Evolutionary conservation across 2,797 vertebrate genomes (phyloP).

Genomic region (Spinus pinus): DNA sequence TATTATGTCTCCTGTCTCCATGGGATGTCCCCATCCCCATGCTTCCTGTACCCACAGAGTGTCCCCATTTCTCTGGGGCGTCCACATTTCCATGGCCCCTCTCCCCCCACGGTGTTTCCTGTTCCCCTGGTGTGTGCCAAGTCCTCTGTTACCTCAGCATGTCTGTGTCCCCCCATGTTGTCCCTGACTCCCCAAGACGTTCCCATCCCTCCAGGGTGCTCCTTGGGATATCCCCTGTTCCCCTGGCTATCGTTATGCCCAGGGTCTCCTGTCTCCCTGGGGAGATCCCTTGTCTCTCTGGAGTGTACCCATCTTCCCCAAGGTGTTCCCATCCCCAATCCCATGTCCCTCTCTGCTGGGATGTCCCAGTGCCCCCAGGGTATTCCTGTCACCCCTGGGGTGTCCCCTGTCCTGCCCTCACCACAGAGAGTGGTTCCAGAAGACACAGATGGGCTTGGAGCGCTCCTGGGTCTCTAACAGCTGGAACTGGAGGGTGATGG

Average conservation of each 20-base stretch:
- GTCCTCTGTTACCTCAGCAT: background rate
- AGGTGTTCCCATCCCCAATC: background rate
- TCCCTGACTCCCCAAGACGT: background rate
- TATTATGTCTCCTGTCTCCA: background rate
- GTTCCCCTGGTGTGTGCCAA: background rate
- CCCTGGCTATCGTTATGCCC: background rate
- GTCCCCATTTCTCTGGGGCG: background rate
- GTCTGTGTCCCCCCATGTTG: background rate
- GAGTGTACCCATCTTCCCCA: background rate
- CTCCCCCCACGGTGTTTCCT: background rate
- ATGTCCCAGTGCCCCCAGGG: background rate
- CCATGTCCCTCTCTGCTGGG: background rate
- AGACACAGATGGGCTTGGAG: constrained; percentile 95
- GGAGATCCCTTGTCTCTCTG: background rate
- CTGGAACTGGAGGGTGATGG: constrained; percentile 92
- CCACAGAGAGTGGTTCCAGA: constrained; percentile 95
- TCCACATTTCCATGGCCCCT: background rate
- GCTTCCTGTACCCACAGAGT: background rate
- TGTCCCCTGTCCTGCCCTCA: constrained; percentile 66
- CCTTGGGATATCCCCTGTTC: background rate
- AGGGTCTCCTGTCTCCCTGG: background rate
- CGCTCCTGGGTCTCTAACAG: constrained; percentile 90
- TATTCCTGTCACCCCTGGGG: background rate
- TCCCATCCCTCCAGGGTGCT: no score
- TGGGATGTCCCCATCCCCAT: background rate